Base-by-base conservation (phyloP, 2,797 vertebrate species). In the Scomberomorus guttatus region DNA sequence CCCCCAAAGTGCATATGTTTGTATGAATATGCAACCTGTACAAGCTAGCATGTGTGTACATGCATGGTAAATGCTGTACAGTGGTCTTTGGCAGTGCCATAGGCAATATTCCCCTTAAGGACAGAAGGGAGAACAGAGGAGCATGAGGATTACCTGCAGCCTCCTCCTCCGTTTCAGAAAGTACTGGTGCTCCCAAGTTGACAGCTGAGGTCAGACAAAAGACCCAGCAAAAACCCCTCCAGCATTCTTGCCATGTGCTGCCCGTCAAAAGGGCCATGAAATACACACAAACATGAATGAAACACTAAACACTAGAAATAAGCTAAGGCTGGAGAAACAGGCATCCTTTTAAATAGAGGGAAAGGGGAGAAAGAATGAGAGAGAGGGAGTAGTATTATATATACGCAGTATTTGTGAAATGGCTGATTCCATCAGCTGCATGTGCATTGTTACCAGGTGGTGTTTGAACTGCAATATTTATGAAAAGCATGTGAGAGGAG, bases 141-240 rank as follows among this genome's bases (percentile, higher is more conserved):
- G 54, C 52, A 67, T 46, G 20, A 65, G 27, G 63, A 54, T 69
- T 80, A 79, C 82, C 80, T 75, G 77, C 50, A 79, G 50, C 58
- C 20, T 56, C 59, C 29, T 46, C 22, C 68, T 58, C 55, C 37
- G 48, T 74, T 84, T 80, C 73, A 75, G 44, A 76, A 72, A 73
- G 70, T 72, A 67, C 48, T 51, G 60, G 42, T 50, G 39, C 57
- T 72, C 73, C 60, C 72, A 59, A 52, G 75, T 67, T 80, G 71
- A 83, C 76, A 73, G 75, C 77, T 68, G 73, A 80, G 77, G 79
- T 81, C 88, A 75, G 80, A 84, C 75, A 62, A 80, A 80, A 86
- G 67, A 65, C 34, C 76, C 50, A 5, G 69, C 20, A 70, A 79
- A 81, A 75, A 63, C 74, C 62, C 65, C 63, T 48, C 34, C 60